Percentiles rank a stretch among this genome's conserved stretches.
These are phyloP conservation scores for Ecdyonurus torrentis DNA, from an alignment of 2,888 invertebrate genomes.

Conservation along the genomic window DNA sequence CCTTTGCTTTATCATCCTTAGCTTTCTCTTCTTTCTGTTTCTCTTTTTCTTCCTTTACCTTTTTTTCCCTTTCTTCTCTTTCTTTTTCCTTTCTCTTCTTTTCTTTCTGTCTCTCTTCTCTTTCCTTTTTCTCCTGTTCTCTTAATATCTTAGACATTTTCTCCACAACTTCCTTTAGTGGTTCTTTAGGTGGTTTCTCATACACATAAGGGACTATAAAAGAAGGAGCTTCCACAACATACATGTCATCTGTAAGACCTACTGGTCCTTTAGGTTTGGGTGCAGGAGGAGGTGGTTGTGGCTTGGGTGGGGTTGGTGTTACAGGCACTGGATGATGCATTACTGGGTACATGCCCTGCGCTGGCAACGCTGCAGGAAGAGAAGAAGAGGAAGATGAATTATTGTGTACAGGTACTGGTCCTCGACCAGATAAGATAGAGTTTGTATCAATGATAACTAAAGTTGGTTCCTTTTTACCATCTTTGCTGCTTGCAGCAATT, in stretches of 20 bases:
- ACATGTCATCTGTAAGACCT: slow-evolving; percentile 79
- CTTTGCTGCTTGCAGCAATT: slow-evolving; percentile 44
- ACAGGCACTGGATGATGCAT: neutral
- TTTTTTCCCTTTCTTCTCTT: slow-evolving; percentile 24
- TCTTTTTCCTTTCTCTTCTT: slow-evolving; percentile 21
- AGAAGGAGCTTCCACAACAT: slow-evolving; percentile 80
- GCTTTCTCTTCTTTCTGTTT: slow-evolving; percentile 11
- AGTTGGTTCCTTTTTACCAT: slow-evolving; percentile 50
- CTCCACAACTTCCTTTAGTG: slow-evolving; percentile 53
- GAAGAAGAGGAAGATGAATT: slow-evolving; percentile 8
- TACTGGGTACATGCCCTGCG: slow-evolving; percentile 44
- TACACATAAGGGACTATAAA: slow-evolving; percentile 88
- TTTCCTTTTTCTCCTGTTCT: slow-evolving; percentile 32
- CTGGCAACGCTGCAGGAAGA: slow-evolving; percentile 22
- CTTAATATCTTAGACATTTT: slow-evolving; percentile 45
- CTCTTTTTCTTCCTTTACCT: slow-evolving; percentile 16
- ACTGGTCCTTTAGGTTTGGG: slow-evolving; percentile 37
- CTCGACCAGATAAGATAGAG: slow-evolving; percentile 46
- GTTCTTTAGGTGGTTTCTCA: slow-evolving; percentile 70
- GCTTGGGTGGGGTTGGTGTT: neutral
- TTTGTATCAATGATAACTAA: slow-evolving; percentile 66
- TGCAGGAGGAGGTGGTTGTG: slow-evolving; percentile 8
- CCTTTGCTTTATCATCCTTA: slow-evolving; percentile 4
- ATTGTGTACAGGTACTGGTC: slow-evolving; percentile 32
- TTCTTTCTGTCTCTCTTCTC: slow-evolving; percentile 33